Evolutionary conservation across 2,888 invertebrate genomes (phyloP).

Genomic region (Rhagophthalmus giganteus): DNA sequence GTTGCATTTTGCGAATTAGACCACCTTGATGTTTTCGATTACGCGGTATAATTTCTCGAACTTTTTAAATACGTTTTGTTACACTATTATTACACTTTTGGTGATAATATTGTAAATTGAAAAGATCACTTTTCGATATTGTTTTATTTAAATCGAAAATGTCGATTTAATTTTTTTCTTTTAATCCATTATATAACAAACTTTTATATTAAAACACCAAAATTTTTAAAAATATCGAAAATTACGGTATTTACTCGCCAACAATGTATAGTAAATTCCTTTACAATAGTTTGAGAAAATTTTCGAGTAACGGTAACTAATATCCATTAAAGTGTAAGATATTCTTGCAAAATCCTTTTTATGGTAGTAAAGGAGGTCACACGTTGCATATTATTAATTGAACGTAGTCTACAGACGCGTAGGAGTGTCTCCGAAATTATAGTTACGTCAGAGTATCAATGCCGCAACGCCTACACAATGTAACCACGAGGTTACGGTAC

Average conservation of each 20-base stretch:
- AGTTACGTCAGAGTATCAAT: slow-evolving; percentile 18
- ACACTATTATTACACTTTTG: too few relatives aligned
- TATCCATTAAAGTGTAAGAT: neutral
- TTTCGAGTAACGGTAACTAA: neutral
- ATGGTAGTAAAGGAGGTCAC: neutral
- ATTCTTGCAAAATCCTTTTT: neutral
- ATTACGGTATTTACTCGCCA: too few relatives aligned
- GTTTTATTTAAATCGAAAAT: neutral
- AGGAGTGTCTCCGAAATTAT: slow-evolving; percentile 19
- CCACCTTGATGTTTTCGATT: slow-evolving; percentile 1
- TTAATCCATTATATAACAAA: too few relatives aligned
- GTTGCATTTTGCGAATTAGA: slow-evolving; percentile 9
- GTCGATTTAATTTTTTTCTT: too few relatives aligned
- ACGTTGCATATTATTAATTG: neutral
- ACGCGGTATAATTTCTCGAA: too few relatives aligned
- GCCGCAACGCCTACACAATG: slow-evolving; percentile 18
- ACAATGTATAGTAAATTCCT: too few relatives aligned
- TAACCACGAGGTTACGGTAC: slow-evolving; percentile 21
- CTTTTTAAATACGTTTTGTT: too few relatives aligned
- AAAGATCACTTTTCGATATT: too few relatives aligned
- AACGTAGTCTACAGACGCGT: slow-evolving; percentile 8
- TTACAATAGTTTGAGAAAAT: too few relatives aligned
- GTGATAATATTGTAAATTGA: too few relatives aligned
- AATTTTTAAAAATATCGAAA: too few relatives aligned
- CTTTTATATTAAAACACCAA: too few relatives aligned